Evolutionary conservation across 2,797 vertebrate genomes (phyloP), one percentile per base, ranked within the genome.

Genomic region (Amazonetta brasiliensis): DNA sequence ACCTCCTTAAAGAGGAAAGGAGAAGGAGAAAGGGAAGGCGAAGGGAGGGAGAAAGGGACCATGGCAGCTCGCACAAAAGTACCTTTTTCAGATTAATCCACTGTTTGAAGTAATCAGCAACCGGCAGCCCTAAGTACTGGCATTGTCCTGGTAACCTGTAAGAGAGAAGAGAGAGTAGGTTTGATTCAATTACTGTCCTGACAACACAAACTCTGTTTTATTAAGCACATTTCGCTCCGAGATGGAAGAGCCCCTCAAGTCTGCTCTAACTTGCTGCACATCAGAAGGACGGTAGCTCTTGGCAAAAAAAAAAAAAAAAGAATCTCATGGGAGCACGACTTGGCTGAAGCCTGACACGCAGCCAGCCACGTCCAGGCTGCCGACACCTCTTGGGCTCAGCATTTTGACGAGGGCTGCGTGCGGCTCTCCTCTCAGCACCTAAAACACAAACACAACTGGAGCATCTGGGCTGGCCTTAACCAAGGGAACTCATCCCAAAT

Each of bases 11-110:
- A 96, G 87, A 94, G 95, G 73, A 64, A 86, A 95, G 88, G 89
- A 96, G 78, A 92, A 95, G 92, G 90, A 84, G 85, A 95, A 95
- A 94, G 72, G 80, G 64, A 84, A 78, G 90, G 63, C 84, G 85
- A 31, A 95, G 67, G 81, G 46, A 81, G 56, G 54, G 78, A 80
- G 50, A 74, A 1, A 8, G 92, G 60, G 79, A 89, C 80, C 37
- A 60, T n/a, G 68, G 68, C 59, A 90, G 85, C 92, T 95, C 93
- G 81, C 91, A 96, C 91, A 97, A 94, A 96, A 97, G 97, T 98
- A 98, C 98, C 98, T 98, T 98, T 98, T 98, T 98, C 97, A 98
- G 98, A 98, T 98, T 98, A 98, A 98, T 98, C 98, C 98, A 98
- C 97, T 98, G 98, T 98, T 98, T 98, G 98, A 98, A 98, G 98